Evolutionary conservation across 2,888 invertebrate species (phyloP), one percentile per base, ranked within the genome.

Genomic region (Quadroppia sp.): DNA sequence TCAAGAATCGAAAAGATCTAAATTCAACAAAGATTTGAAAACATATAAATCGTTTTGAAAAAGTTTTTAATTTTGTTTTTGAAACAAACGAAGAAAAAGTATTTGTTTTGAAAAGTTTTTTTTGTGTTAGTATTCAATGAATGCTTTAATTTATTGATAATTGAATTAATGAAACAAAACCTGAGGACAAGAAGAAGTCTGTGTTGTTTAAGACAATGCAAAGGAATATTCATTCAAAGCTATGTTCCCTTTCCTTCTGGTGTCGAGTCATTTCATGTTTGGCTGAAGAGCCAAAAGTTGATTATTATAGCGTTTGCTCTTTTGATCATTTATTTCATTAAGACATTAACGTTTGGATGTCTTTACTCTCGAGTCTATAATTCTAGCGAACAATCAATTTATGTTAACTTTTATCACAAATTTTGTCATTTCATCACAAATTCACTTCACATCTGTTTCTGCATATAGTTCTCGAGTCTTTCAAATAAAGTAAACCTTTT

Each of bases 241-340:
- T 9, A 36, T 36, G n/a, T n/a, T n/a, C 45, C 13, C 13, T 45
- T 45, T 50, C 7, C n/a, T n/a, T 50, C 20, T 50, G 7, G 2
- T 50, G 50, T 20, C 50, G 50, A 50, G 20, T 50, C 50, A 50
- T 50, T 20, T n/a, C 50, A n/a, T n/a, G 50, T 50, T 50, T 45
- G 6, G 50, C 6, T 50, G 45, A n/a, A 17, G 45, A 45, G 13
- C n/a, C 17, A 50, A 50, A n/a, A n/a, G 20, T 17, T 50, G 2
- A 7, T 36, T 36, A 36, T 36, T 36, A 36, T 36, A 50, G 50
- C 6, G 17, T 20, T 17, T 7, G 20, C 50, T 50, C n/a, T 50
- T 50, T 50, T 50, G 36, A 6, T 50, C 50, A 50, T 50, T 50
- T 50, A n/a, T 50, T 50, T 50, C 50, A 50, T 50, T 50, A 50